phyloP scores from a whole-genome alignment of 2,888 invertebrate genomes.

The Mamestra brassicae region DNA sequence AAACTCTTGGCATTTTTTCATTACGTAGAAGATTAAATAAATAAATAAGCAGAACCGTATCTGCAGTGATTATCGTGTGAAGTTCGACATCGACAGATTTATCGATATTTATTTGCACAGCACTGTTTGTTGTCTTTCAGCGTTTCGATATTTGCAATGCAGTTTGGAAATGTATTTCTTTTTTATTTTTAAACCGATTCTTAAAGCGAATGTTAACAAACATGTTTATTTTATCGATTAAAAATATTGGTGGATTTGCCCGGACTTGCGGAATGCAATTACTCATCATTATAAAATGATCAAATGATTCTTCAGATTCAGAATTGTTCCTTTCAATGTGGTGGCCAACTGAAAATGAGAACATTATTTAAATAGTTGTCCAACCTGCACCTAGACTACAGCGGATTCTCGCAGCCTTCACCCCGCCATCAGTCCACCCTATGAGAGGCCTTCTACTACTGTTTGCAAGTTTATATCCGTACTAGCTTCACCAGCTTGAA shows the following conservation, averaged over 20 bases:
- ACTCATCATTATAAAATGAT: too few species aligned
- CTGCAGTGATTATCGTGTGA: slow-evolving; percentile 40
- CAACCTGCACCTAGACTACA: neutral
- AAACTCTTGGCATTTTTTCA: slow-evolving; percentile 15
- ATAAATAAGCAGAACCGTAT: slow-evolving; percentile 49
- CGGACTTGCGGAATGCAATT: neutral
- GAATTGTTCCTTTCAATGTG: too few species aligned
- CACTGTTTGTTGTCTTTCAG: slow-evolving; percentile 68
- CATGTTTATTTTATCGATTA: slow-evolving; percentile 19
- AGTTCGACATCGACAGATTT: slow-evolving; percentile 66
- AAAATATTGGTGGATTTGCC: neutral
- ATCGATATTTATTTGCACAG: slow-evolving; percentile 70
- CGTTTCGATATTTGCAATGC: slow-evolving; percentile 36
- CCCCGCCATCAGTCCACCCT: too few species aligned
- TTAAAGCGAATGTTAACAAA: slow-evolving; percentile 19
- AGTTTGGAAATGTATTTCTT: slow-evolving; percentile 22
- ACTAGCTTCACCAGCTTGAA: neutral
- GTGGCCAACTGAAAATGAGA: too few species aligned
- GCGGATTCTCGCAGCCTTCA: neutral
- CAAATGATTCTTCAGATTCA: too few species aligned
- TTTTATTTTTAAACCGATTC: slow-evolving; percentile 22
- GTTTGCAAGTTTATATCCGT: too few species aligned
- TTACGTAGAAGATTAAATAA: slow-evolving; percentile 15
- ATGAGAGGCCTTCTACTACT: neutral
- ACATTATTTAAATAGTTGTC: neutral